Conservation (phyloP, 2,888 invertebrate species). For the Linnaemya vulpina region DNA sequence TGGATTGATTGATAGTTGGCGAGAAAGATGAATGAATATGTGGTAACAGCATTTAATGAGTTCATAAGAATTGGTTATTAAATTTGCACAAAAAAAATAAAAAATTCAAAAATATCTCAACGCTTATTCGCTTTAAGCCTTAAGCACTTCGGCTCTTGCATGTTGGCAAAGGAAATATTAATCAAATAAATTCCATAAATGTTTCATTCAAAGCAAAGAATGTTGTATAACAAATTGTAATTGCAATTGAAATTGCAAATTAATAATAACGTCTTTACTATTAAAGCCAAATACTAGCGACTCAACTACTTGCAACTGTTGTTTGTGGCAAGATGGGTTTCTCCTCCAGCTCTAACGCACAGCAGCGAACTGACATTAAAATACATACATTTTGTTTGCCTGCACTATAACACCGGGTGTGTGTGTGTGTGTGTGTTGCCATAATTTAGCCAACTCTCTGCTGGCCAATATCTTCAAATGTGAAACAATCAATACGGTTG, state of each 20-base stretch:
- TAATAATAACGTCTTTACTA: slow-evolving; percentile 52
- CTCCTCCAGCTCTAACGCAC: neutral
- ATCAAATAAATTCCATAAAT: slow-evolving; percentile 48
- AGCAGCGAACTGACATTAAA: slow-evolving; percentile 12
- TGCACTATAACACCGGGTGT: neutral
- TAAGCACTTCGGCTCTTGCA: neutral
- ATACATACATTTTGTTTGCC: slow-evolving; percentile 43
- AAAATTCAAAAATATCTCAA: neutral
- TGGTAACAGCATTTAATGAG: slow-evolving; percentile 61
- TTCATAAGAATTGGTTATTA: slow-evolving; percentile 56
- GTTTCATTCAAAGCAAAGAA: slow-evolving; percentile 32
- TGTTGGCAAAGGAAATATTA: slow-evolving; percentile 16
- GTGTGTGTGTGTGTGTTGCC: neutral
- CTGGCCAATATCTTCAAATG: slow-evolving; percentile 43
- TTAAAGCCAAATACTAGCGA: slow-evolving; percentile 1
- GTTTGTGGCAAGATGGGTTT: slow-evolving; percentile 39
- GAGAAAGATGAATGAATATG: slow-evolving; percentile 23
- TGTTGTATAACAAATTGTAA: slow-evolving; percentile 60
- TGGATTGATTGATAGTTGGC: neutral
- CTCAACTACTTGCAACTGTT: neutral
- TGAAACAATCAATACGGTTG: slow-evolving; percentile 39
- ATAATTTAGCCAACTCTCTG: slow-evolving; percentile 31
- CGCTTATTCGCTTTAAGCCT: neutral
- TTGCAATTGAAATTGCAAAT: slow-evolving; percentile 52
- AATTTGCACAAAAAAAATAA: slow-evolving; percentile 26